phyloP scores from a whole-genome alignment of 2,797 vertebrate species.

The Benthosema pterotum region DNA sequence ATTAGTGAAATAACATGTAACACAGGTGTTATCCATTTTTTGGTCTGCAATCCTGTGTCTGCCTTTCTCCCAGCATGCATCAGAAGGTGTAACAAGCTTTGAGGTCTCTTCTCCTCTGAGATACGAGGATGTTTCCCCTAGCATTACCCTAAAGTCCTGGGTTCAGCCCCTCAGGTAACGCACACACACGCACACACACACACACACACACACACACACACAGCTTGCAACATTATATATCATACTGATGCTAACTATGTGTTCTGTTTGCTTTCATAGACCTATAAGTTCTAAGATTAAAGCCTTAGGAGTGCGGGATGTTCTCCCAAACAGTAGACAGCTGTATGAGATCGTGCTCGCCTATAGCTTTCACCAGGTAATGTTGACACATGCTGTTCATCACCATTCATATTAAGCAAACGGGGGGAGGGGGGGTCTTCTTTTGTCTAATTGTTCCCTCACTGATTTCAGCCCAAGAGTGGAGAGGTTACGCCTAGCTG shows the following conservation, averaged over 20 bases:
- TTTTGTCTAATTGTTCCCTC: background rate
- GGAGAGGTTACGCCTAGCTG: constrained; percentile 98
- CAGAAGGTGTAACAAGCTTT: constrained; percentile 93
- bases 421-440: background rate
- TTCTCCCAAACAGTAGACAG: constrained; percentile 95
- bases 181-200: background rate
- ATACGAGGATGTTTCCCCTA: constrained; percentile 95
- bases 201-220: background rate
- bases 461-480: constrained; percentile 87
- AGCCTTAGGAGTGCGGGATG: constrained; percentile 90
- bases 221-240: too few species aligned
- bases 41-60: constrained; percentile 10
- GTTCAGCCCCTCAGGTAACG: constrained; percentile 94
- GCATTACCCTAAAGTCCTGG: constrained; percentile 96
- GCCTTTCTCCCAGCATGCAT: constrained; percentile 84
- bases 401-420: background rate
- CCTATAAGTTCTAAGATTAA: constrained; percentile 92
- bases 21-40: background rate
- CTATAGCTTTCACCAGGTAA: constrained; percentile 96
- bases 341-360: constrained; percentile 94
- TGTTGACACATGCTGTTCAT: background rate
- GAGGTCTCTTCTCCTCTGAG: constrained; percentile 91
- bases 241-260: background rate
- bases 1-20: too few species aligned
- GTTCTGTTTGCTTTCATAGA: constrained; percentile 63